Evolutionary conservation across 35 echinoderm and acorn worm genomes (phyloP), one percentile per base, ranked within the genome.

Genomic region (Antedon bifida): DNA sequence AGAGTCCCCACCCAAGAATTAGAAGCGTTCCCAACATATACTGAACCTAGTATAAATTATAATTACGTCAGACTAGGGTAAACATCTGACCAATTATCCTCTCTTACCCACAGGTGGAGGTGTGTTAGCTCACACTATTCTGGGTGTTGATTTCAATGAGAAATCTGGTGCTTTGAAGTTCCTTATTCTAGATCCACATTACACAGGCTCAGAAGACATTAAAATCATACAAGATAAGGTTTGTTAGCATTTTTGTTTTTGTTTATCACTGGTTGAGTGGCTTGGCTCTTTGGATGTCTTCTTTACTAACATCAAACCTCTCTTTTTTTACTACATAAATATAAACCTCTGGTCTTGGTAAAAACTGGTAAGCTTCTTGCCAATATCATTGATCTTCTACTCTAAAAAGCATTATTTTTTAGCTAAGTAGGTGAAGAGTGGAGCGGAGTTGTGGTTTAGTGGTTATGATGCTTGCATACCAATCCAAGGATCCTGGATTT

Each of bases 161-260:
- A 88, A 34, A 31, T 78, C 87, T 78, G 94, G 94, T 0, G 90
- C 90, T 26, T 34, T 97, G 35, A 97, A 92, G 74, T 97, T 97
- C 81, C 90, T 97, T 30, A 91, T 97, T 26, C 78, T 97, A 23
- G 94, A 97, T 83, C 94, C 94, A 36, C 94, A 97, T 77, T 97
- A 90, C 31, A 97, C 88, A 30, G 94, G 94, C 30, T 82, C 77
- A 32, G 94, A 97, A 73, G 90, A 97, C 36, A 16, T 97, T 11
- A 97, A 97, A 76, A 45, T 85, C 19, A 92, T 97, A 35, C 94
- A 97, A 77, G 90, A 97, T 29, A 97, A 97, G 94, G 94, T 92
- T 39, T 81, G 83, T 14, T 76, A 10, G 4, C 78, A n/a, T 30
- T 16, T 34, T 46, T 39, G 32, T 9, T 39, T 39, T 21, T 13